Evolutionary conservation across 1,140 invertebrate species (phyloP), one percentile per base, ranked within the genome.

Genomic region (Muscidifurax raptorellus): DNA sequence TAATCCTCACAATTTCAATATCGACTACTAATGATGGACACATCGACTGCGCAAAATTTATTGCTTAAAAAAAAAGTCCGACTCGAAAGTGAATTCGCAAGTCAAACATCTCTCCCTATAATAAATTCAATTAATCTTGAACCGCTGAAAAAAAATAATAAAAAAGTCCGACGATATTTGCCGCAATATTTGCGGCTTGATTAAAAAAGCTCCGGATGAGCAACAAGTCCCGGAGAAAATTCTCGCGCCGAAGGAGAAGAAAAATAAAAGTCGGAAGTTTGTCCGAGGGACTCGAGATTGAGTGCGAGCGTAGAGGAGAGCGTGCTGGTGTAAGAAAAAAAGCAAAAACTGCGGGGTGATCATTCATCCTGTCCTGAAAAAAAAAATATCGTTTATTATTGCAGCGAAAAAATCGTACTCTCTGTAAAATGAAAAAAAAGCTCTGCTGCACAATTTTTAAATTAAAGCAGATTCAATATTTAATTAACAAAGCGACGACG

Each of bases 211-310:
- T n/a, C 18, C 15, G 6, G 15, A 2, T 1, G 7, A 32, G 71
- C 71, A 74, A 74, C 71, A 74, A 74, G 71, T 74, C 32, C 18
- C 32, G 22, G 71, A 30, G 27, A 69, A 69, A 69, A 69, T 69
- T 27, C 30, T 28, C 25, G 6, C 67, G 67, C 27, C 27, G 67
- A 69, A 12, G 27, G 9, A 69, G 67, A 30, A 30, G 27, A 0
- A 69, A 69, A 69, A 28, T n/a, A 69, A 30, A 28, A 69, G 13
- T 69, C 5, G 27, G 22, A 69, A 69, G 67, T 69, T 69, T 13
- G 67, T 69, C 27, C 67, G 27, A 27, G 22, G 25, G 67, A 28
- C 67, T 69, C 67, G 67, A 30, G 67, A 69, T 30, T 69, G 9
- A 69, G 28, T n/a, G 25, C n/a, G 66, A 6, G 52, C 18, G 15